Base-by-base conservation (phyloP, 2,797 vertebrate species). In the Amphiprion clarkii region DNA sequence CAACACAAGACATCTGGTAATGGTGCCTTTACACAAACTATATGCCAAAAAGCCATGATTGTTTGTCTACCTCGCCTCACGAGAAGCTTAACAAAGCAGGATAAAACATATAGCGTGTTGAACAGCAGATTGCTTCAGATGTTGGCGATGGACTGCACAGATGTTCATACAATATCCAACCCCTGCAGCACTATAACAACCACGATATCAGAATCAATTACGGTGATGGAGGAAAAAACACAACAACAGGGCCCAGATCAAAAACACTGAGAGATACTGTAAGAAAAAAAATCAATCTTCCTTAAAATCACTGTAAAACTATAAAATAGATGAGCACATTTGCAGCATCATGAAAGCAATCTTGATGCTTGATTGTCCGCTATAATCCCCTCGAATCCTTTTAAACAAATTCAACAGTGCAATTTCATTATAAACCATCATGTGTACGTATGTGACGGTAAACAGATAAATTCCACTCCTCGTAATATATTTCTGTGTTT, bases 331-430 rank as follows among this genome's bases (percentile, higher is more conserved):
- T 12, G 7, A 51, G 57, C 13, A 16, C 0, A 2, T 12, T 44
- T 5, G 21, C 7, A 36, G 16, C 0, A 0, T 27, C 59, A 52
- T 1, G 0, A 36, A 39, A 46, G 44, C 17, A 36, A 58, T 74
- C 48, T 55, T 49, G n/a, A 74, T 1, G 12, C 23, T 40, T 11
- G 31, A 31, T 17, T 23, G 14, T 42, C 31, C 21, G 25, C 33
- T 58, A 7, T 51, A 63, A 82, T 76, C 64, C 63, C 55, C n/a
- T 64, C 21, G 60, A 16, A 70, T 33, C 23, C 40, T 48, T 36
- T 46, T 4, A 9, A 19, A 73, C 3, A 14, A 42, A 54, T 49
- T 23, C 25, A 70, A 51, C 25, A 1, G 21, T 6, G 11, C 21
- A 23, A 27, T 65, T 68, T 69, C 52, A 65, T 42, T 62, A 46